phyloP scores from a whole-genome alignment of 2,888 invertebrate genomes.

The Sycophila texana region DNA sequence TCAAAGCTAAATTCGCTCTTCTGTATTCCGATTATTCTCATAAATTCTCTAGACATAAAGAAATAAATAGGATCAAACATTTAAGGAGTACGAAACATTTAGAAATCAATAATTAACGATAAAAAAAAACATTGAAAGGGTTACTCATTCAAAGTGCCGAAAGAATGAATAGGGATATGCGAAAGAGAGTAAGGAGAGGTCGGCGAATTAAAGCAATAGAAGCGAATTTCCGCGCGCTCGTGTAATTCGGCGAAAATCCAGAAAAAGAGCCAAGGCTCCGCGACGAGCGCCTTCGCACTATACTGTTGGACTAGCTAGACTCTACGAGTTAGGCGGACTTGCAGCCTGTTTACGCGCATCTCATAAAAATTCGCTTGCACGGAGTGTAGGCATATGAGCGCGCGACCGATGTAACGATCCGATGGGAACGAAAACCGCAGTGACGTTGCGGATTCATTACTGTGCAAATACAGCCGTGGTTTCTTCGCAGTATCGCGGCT shows the following conservation, averaged over 20 bases:
- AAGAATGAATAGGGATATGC: too few relatives aligned
- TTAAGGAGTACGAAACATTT: too few relatives aligned
- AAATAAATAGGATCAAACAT: too few relatives aligned
- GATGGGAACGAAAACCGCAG: conserved; percentile 51
- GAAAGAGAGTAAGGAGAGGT: too few relatives aligned
- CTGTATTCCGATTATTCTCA: too few relatives aligned
- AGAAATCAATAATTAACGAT: too few relatives aligned
- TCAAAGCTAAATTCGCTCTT: too few relatives aligned
- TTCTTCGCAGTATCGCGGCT: background rate
- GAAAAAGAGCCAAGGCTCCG: conserved; percentile 48
- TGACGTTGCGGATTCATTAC: conserved; percentile 61
- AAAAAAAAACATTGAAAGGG: too few relatives aligned
- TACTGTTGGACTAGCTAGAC: background rate
- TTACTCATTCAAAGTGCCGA: too few relatives aligned
- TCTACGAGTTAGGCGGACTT: conserved; percentile 8
- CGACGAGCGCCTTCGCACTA: too few relatives aligned
- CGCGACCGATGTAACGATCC: conserved; percentile 36
- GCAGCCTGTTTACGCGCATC: conserved; percentile 28
- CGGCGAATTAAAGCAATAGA: too few relatives aligned
- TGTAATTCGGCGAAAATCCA: conserved; percentile 33
- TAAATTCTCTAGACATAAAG: too few relatives aligned
- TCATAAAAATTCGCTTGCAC: conserved; percentile 33
- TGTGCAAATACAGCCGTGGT: conserved; percentile 61
- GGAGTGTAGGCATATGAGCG: conserved; percentile 7
- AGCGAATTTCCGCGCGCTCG: background rate